Conservation (phyloP, 2,888 invertebrate genomes). For the Melanostoma mellinum region DNA sequence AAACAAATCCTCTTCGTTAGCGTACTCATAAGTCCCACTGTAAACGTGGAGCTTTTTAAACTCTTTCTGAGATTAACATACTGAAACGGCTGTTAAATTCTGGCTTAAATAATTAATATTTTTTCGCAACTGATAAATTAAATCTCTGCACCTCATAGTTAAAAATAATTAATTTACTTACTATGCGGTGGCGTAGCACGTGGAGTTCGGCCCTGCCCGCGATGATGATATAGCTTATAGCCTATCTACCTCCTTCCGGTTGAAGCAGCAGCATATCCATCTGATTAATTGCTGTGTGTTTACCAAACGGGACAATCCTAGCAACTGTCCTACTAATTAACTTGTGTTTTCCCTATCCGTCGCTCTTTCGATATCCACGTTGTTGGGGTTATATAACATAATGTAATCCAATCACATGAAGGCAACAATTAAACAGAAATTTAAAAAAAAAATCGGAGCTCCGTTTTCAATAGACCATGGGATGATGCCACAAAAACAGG, state of each 20-base stretch:
- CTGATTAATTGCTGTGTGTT: conserved; percentile 68
- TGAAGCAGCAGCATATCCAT: conserved; percentile 42
- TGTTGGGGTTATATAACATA: conserved; percentile 44
- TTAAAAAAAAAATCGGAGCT: conserved; percentile 60
- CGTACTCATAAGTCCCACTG: conserved; percentile 37
- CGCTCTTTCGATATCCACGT: conserved; percentile 15
- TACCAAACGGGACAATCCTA: conserved; percentile 33
- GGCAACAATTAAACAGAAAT: conserved; percentile 64
- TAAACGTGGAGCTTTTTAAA: conserved; percentile 27
- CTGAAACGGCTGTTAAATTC: conserved; percentile 41
- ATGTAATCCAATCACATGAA: conserved; percentile 62
- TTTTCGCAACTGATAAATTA: conserved; percentile 66
- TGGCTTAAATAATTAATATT: conserved; percentile 63
- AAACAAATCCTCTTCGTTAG: conserved; percentile 32
- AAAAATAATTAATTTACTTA: conserved; percentile 67
- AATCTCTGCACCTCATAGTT: conserved; percentile 67
- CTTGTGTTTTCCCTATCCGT: conserved; percentile 33
- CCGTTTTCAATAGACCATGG: conserved; percentile 20
- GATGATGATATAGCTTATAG: not conserved
- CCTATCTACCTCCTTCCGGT: conserved; percentile 23
- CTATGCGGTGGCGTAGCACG: conserved; percentile 4
- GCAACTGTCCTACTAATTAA: conserved; percentile 56
- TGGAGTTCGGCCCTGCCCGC: too few species aligned
- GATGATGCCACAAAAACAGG: not conserved
- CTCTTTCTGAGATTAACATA: conserved; percentile 27